Evolutionary conservation across 2,113 vertebrate genomes (phyloP), one percentile per base, ranked within the genome.

Genomic region (Chaetura pelagica): DNA sequence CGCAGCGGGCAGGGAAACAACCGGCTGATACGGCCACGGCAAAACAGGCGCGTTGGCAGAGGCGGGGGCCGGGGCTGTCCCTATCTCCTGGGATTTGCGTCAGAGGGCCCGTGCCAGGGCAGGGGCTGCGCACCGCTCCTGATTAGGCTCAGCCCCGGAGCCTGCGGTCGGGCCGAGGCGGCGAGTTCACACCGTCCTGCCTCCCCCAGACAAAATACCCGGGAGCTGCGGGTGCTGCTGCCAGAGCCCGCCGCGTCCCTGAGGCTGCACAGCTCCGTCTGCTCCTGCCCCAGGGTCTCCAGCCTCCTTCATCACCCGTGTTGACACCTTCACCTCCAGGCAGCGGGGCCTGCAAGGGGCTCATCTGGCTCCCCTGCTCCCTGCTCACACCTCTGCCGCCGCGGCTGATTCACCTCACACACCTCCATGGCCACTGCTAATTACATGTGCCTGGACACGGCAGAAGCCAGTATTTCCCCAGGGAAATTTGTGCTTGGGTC

Each of bases 191-290:
- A 51, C 58, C 16, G 78, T 92, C 72, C 52, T 58, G 15, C 64
- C 74, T 75, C 66, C 14, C 76, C 71, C 86, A 98, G 97, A 97
- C 97, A 59, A 94, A 97, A 98, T 89, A 97, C 26, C 0, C 1
- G 0, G 23, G 57, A 23, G 66, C 62, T 0, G 11, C 1, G 44
- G 62, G 46, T 2, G 4, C 68, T 59, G 79, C 23, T 66, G 87
- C 34, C 61, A 15, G 51, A 61, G 66, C 72, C 14, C 0, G 3
- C 4, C 20, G 5, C 10, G 6, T 2, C 44, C 61, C 86, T 1
- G 54, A 40, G n/a, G 7, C 2, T 35, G 49, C 48, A 6, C 17
- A 22, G 73, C 83, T 78, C 67, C 67, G 29, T 35, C 52, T 57
- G 2, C 17, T 58, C 34, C 88, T n/a, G 42, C 64, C 15, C 40